Conservation (phyloP, 2,113 vertebrate species). For the Pteruthius melanotis region DNA sequence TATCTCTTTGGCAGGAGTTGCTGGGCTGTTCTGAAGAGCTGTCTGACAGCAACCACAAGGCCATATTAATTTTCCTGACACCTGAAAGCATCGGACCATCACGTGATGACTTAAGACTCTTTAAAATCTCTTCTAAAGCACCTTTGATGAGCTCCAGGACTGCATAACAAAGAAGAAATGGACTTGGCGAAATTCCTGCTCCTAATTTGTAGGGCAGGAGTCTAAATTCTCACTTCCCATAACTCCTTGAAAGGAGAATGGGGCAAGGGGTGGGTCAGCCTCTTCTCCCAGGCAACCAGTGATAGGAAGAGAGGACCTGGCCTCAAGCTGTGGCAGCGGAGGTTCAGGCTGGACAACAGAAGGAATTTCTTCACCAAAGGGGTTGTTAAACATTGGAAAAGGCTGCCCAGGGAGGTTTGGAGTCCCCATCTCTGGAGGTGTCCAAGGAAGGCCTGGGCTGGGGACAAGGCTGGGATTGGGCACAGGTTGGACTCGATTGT, state of each 20-base stretch:
- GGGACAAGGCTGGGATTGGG: background rate
- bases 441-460: background rate
- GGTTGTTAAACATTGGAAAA: background rate
- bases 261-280: background rate
- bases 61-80: background rate
- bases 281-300: background rate
- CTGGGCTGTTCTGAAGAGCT: background rate
- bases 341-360: background rate
- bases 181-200: background rate
- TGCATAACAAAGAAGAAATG: background rate
- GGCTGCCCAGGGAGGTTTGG: background rate
- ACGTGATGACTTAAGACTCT: background rate
- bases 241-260: background rate
- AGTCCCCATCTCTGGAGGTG: background rate
- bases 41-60: background rate
- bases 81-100: background rate
- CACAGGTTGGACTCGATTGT: fast-evolving
- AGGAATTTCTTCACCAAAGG: background rate
- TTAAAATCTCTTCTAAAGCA: background rate
- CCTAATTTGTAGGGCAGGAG: background rate
- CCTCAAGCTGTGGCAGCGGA: background rate
- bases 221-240: background rate
- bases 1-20: background rate
- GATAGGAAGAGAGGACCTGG: background rate
- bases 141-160: background rate